Evolutionary conservation across 2,113 vertebrate species (phyloP).

Genomic region (Antennarius striatus): DNA sequence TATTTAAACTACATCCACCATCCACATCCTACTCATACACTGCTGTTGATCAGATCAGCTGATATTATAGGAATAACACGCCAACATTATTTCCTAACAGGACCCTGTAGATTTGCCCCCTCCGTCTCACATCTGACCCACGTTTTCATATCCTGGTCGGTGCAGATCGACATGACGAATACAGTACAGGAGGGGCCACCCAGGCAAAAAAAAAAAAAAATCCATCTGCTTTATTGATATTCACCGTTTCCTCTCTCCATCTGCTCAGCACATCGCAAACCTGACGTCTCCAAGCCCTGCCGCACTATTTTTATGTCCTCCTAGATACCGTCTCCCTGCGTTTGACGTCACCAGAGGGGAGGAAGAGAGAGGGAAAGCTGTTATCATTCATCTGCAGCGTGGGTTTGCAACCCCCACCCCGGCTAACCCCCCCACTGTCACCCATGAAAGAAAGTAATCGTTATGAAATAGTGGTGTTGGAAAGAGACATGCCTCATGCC

Average conservation of each 20-base stretch:
- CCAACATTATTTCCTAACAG: conserved; percentile 9
- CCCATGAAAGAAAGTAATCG: conserved; percentile 41
- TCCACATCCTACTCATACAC: too few relatives aligned
- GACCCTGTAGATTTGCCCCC: conserved; percentile 3
- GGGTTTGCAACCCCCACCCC: conserved; percentile 27
- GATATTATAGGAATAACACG: conserved; percentile 32
- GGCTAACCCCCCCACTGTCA: conserved; percentile 27
- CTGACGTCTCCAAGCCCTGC: conserved; percentile 56
- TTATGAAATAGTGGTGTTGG: conserved; percentile 21
- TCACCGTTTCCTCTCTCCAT: conserved; percentile 68
- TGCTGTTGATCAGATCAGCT: conserved; percentile 9
- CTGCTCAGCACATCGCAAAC: conserved; percentile 68
- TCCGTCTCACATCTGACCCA: conserved; percentile 9
- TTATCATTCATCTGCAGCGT: conserved; percentile 46
- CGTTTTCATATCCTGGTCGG: conserved; percentile 45
- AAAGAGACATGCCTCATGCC: conserved; percentile 8
- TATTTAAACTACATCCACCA: too few relatives aligned
- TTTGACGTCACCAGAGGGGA: conserved; percentile 59
- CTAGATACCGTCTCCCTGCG: conserved; percentile 66
- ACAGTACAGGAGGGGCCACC: conserved; percentile 19
- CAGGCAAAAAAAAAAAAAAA: conserved; percentile 30
- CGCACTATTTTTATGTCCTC: conserved; percentile 77
- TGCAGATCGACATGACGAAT: conserved; percentile 40
- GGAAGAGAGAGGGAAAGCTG: conserved; percentile 5
- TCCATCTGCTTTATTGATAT: conserved; percentile 70